Conservation (phyloP, 2,113 vertebrate species). For the Mirounga angustirostris region DNA sequence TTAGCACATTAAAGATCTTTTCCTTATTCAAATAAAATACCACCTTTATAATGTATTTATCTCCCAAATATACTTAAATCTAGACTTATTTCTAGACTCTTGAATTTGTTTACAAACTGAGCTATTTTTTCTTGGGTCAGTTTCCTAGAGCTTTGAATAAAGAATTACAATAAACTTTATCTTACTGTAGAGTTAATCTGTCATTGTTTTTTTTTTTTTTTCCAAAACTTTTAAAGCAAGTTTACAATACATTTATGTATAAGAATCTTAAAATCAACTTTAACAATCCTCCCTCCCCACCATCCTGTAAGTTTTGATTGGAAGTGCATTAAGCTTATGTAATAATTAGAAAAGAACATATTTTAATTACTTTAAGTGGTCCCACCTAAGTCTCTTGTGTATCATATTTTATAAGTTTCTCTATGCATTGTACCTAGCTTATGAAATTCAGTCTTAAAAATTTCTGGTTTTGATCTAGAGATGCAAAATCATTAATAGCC, state of each 20-base stretch:
- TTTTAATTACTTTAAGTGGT: background rate
- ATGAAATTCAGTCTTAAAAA: background rate
- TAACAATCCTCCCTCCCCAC: background rate
- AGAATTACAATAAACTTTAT: background rate
- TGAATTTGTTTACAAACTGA: background rate
- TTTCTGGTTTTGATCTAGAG: background rate
- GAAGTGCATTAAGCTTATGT: background rate
- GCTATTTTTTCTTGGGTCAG: background rate
- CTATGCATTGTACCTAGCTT: background rate
- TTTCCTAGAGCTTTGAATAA: background rate
- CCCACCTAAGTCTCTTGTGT: background rate
- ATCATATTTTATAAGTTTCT: background rate
- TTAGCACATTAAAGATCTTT: background rate
- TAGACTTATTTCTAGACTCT: background rate
- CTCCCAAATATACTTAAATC: background rate
- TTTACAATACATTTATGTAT: background rate
- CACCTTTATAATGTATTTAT: background rate
- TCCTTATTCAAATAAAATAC: background rate
- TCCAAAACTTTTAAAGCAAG: background rate
- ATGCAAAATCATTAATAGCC: background rate
- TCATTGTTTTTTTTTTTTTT: background rate
- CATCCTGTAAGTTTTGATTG: constrained; percentile 13
- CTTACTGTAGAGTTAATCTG: background rate
- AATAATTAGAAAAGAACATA: background rate
- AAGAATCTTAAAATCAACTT: background rate